Conservation (phyloP, 1,140 invertebrate genomes). For the Drosophila nigrodunni region DNA sequence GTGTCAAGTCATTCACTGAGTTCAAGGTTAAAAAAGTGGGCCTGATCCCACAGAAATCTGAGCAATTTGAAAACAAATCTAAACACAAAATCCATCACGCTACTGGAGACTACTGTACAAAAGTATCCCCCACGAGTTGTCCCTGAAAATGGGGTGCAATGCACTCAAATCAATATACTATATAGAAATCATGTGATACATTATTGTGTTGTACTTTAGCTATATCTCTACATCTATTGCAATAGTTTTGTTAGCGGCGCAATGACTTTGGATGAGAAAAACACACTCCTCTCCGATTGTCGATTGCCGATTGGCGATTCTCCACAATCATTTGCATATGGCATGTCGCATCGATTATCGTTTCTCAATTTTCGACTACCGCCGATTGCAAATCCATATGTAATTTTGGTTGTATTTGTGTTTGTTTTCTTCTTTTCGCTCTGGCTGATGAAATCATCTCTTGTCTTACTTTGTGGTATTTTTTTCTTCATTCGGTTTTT, state of each 20-base stretch:
- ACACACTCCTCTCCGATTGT: neutral
- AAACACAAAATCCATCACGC: neutral
- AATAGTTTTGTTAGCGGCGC: slow-evolving; percentile 63
- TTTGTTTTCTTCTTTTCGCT: slow-evolving; percentile 1
- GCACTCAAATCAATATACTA: slow-evolving; percentile 13
- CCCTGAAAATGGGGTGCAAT: slow-evolving; percentile 55
- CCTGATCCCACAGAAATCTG: too few species aligned
- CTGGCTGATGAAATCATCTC: slow-evolving; percentile 70
- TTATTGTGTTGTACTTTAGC: neutral
- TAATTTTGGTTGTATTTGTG: slow-evolving; percentile 48
- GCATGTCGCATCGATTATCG: slow-evolving; percentile 47
- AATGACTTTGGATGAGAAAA: slow-evolving; percentile 58
- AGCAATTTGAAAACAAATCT: too few species aligned
- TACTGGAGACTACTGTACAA: slow-evolving; percentile 30
- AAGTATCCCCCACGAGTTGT: slow-evolving; percentile 9
- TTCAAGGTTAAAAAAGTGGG: slow-evolving; percentile 49
- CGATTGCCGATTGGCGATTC: slow-evolving; percentile 25
- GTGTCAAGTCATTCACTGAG: slow-evolving; percentile 35
- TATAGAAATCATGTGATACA: neutral
- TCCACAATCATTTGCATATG: slow-evolving; percentile 46
- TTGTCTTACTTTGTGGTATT: neutral
- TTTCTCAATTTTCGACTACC: slow-evolving; percentile 60
- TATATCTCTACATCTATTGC: slow-evolving; percentile 25
- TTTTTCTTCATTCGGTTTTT: too few species aligned
- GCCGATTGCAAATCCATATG: slow-evolving; percentile 24